phyloP scores from a whole-genome alignment of 2,113 vertebrate species.

The Alouatta palliata region DNA sequence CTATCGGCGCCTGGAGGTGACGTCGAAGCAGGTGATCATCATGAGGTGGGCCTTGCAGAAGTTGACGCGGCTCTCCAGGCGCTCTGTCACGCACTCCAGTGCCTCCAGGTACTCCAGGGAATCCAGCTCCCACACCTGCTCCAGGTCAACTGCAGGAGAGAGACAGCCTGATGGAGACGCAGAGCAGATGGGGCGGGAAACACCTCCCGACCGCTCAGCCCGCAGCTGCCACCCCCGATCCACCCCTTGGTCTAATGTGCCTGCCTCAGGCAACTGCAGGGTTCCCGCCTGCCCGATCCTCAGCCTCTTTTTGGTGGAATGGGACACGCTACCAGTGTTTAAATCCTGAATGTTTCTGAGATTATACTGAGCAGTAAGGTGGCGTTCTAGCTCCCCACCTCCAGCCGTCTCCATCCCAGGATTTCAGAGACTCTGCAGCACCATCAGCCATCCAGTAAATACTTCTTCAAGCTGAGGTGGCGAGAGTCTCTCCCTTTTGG shows the following conservation, averaged over 20 bases:
- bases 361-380: not conserved
- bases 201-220: rapidly evolving
- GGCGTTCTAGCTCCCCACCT: rapidly evolving
- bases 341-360: not conserved
- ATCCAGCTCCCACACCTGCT: conserved; percentile 94
- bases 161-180: not conserved
- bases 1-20: conserved; percentile 93
- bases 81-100: conserved; percentile 94
- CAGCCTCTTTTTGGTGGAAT: too few species aligned
- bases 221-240: rapidly evolving
- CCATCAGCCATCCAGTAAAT: not conserved
- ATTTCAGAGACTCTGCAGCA: not conserved
- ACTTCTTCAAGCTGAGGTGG: not conserved
- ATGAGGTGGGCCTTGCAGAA: conserved; percentile 99
- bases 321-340: not conserved
- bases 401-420: too few species aligned
- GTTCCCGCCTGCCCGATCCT: not conserved
- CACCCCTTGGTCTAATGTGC: rapidly evolving
- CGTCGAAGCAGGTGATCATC: conserved; percentile 99
- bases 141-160: conserved; percentile 91
- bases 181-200: rapidly evolving
- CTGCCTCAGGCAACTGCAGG: rapidly evolving
- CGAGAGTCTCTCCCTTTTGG: not conserved
- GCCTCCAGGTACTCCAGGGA: conserved; percentile 97
- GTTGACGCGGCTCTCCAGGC: conserved; percentile 96